Base-by-base conservation (phyloP, 2,797 vertebrate species). In the Phalanger gymnotis region DNA sequence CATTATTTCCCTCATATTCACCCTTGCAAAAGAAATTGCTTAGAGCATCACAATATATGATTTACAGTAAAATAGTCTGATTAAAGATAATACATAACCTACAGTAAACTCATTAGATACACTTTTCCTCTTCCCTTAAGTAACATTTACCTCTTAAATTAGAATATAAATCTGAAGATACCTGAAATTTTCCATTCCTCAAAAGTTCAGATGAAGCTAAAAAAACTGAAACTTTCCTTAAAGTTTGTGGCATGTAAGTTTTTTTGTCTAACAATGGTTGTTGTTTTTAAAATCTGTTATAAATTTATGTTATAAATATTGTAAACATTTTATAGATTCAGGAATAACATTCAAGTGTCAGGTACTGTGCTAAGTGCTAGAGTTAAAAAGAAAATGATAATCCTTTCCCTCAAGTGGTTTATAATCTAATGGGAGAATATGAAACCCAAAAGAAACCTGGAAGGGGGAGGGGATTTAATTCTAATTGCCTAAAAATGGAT, bases 41-140 rank as follows among this genome's bases (percentile, higher is more conserved):
- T 34, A 90, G 28, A 90, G 30, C 27, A 61, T 92, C 90, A 95
- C 34, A 94, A 89, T 10, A 56, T 94, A 93, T 13, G 81, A 92
- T 89, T 93, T 61, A 94, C 22, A 73, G 92, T 92, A n/a, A 95
- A 92, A 81, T 94, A 91, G 6, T n/a, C 31, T 93, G 40, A 55
- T 95, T 54, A 93, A 90, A 61, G 47, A 56, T 92, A 92, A 92
- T 19, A 95, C 61, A 87, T 87, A 87, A 87, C 22, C 25, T 40
- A 87, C 25, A 51, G 73, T 47, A 87, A 87, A 87, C 22, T 27
- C 73, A 87, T 87, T 87, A 87, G 40, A 51, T 87, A 47, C 40
- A 87, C 4, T 87, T 87, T 87, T 47, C 19, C 9, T 87, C 7
- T 87, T 87, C 40, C 40, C 22, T 87, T 25, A 11, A 51, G 73